Conservation (phyloP, 2,113 vertebrate species). For the Verasper variegatus region DNA sequence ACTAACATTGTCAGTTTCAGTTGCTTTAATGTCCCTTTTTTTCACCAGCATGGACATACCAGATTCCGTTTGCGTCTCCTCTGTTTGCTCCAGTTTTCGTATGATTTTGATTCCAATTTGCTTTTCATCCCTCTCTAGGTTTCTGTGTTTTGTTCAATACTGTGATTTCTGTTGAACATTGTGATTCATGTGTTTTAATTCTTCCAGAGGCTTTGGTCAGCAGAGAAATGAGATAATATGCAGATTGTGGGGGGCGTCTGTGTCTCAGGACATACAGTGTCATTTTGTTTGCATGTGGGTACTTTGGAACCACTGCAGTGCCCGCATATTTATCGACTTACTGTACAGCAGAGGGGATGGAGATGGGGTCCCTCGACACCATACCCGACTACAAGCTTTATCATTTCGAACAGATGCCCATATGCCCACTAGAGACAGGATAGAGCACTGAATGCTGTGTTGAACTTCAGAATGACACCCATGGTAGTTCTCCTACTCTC, state of each 20-base stretch:
- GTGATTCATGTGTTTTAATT: slow-evolving; percentile 81
- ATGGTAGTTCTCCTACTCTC: slow-evolving; percentile 91
- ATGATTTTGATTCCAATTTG: slow-evolving; percentile 85
- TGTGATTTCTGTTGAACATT: slow-evolving; percentile 82
- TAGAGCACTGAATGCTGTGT: slow-evolving; percentile 63
- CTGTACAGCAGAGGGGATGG: slow-evolving; percentile 72
- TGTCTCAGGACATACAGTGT: slow-evolving; percentile 68
- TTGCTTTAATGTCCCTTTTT: slow-evolving; percentile 86
- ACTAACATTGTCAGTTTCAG: slow-evolving; percentile 87
- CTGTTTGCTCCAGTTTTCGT: slow-evolving; percentile 83
- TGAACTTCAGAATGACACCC: slow-evolving; percentile 90
- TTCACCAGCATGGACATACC: slow-evolving; percentile 88
- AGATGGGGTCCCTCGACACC: slow-evolving; percentile 70
- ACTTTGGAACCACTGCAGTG: slow-evolving; percentile 72
- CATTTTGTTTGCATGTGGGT: slow-evolving; percentile 70
- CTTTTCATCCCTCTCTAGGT: slow-evolving; percentile 87
- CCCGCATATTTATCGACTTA: slow-evolving; percentile 69
- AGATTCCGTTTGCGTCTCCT: slow-evolving; percentile 86
- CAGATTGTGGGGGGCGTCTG: slow-evolving; percentile 76
- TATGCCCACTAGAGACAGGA: slow-evolving; percentile 51
- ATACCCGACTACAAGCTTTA: slow-evolving; percentile 57
- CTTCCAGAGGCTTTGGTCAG: slow-evolving; percentile 82
- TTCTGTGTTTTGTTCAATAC: slow-evolving; percentile 85
- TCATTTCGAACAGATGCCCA: slow-evolving; percentile 52
- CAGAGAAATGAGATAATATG: slow-evolving; percentile 77